Percentiles rank a stretch among this genome's conserved stretches.
These are phyloP conservation scores for Apolygus lucorum DNA, from an alignment of 1,140 invertebrate species.

Conservation along the genomic window DNA sequence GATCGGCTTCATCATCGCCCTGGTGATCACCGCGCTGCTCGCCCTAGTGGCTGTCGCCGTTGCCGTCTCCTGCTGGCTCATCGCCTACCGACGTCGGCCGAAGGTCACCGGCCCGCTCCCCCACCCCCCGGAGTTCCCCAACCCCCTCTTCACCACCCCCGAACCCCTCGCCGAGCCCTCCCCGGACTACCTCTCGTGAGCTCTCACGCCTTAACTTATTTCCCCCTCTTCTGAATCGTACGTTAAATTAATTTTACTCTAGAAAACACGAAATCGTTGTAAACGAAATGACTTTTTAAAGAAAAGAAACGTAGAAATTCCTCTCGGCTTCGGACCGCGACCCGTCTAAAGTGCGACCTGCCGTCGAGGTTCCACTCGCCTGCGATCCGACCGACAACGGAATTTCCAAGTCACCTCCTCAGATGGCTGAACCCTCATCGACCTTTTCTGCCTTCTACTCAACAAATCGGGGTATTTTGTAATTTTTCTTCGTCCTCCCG, in stretches of 20 bases:
- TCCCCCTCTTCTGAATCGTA: no score
- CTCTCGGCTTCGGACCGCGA: background rate
- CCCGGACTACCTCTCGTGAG: constrained; percentile 61
- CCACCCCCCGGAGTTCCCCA: constrained; percentile 89
- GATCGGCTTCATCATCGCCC: constrained; percentile 81
- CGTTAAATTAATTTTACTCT: no score
- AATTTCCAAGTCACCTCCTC: constrained; percentile 26
- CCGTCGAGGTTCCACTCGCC: constrained; percentile 7
- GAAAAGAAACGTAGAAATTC: background rate
- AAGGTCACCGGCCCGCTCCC: constrained; percentile 79
- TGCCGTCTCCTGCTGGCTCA: constrained; percentile 88
- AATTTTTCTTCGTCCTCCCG: background rate
- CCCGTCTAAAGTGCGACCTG: background rate
- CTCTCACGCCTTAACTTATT: no score
- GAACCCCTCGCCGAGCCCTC: constrained; percentile 67
- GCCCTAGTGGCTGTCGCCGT: constrained; percentile 87
- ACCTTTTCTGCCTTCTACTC: constrained; percentile 11
- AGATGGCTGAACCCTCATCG: constrained; percentile 24
- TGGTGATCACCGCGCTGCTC: constrained; percentile 82
- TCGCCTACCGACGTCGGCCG: constrained; percentile 79
- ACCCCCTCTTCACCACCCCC: constrained; percentile 81
- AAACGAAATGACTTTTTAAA: constrained; percentile 26
- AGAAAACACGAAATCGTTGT: no score
- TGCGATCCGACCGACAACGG: background rate
- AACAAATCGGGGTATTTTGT: background rate